Evolutionary conservation across 2,888 invertebrate species (phyloP), one percentile per base, ranked within the genome.

Genomic region (Perizoma flavofasciatum): DNA sequence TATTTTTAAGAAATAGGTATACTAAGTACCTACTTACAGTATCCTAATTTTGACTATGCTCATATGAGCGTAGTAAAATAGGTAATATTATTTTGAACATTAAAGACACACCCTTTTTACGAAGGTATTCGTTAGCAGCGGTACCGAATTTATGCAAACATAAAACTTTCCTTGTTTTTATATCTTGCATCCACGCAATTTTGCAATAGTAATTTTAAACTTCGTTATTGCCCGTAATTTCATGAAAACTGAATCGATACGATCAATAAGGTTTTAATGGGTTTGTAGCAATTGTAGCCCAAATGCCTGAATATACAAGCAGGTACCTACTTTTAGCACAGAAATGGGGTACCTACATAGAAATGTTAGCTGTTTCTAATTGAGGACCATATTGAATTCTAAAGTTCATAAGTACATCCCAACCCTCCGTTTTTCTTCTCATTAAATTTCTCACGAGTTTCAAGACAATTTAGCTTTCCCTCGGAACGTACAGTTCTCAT

Each of bases 31-130:
- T 22, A 1, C 22, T n/a, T n/a, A n/a, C n/a, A n/a, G n/a, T n/a
- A n/a, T n/a, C n/a, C n/a, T n/a, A n/a, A 22, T 22, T 3, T 22
- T 22, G 22, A 22, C 22, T 22, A 22, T 3, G 22, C 66, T 68
- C 56, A 61, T 72, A n/a, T n/a, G n/a, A n/a, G n/a, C n/a, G n/a
- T n/a, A n/a, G n/a, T n/a, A n/a, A n/a, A n/a, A n/a, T n/a, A n/a
- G n/a, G n/a, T n/a, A n/a, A n/a, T n/a, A 74, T 71, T 78, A 73
- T 74, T 76, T 74, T 74, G 63, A 70, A 68, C 64, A 68, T 62
- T 32, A 46, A 59, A 59, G 67, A 68, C 73, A 61, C 69, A 69
- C 68, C 70, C 70, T 63, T 64, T 67, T 60, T 41, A 37, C 37
- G 40, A 10, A 44, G 32, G 10, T 52, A 41, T 59, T 53, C 39